Evolutionary conservation across 2,797 vertebrate species (phyloP).

Genomic region (Heliangelus exortis): DNA sequence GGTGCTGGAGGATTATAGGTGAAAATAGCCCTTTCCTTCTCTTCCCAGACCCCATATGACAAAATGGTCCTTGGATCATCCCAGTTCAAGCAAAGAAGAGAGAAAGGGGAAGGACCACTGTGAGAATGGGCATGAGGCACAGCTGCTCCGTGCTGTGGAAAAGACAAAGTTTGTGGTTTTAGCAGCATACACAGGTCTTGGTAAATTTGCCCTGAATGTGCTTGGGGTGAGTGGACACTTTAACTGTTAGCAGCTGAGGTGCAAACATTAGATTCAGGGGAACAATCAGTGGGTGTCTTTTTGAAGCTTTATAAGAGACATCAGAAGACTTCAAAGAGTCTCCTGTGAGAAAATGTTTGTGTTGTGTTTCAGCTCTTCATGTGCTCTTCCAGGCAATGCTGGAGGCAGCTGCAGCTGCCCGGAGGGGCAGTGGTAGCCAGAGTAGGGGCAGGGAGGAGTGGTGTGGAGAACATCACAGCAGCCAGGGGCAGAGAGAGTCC

Average conservation of each 20-base stretch:
- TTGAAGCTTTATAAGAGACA: not conserved
- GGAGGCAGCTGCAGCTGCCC: too few species aligned
- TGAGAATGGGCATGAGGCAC: fast-evolving
- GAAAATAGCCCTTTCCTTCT: not conserved
- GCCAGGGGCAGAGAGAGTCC: fast-evolving
- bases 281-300: not conserved
- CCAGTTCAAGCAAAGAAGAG: fast-evolving
- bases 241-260: not conserved
- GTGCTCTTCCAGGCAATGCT: not conserved
- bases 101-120: not conserved
- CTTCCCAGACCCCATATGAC: not conserved
- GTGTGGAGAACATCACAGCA: fast-evolving
- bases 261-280: not conserved
- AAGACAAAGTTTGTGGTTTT: not conserved
- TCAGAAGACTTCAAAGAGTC: not conserved
- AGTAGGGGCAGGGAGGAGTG: not conserved
- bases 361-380: not conserved
- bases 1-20: not conserved
- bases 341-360: not conserved
- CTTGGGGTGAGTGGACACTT: fast-evolving
- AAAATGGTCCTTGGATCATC: fast-evolving
- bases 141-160: not conserved
- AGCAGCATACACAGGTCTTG: not conserved
- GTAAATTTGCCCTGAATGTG: not conserved
- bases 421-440: not conserved